Conservation (phyloP, 2,888 invertebrate genomes). For the Diadegma fenestrale region DNA sequence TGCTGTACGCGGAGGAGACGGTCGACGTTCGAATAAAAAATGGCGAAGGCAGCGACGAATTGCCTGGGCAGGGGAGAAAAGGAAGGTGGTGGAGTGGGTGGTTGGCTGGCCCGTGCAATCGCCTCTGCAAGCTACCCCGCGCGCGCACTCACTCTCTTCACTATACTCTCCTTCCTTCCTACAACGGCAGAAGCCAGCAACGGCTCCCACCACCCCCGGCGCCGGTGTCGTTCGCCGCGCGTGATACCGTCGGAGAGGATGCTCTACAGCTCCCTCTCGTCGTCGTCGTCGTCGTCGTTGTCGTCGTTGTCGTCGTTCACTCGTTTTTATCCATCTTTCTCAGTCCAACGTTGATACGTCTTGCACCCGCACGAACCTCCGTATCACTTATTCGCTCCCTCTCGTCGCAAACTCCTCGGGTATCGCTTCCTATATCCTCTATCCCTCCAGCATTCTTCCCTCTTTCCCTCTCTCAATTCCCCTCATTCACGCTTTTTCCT, state of each 20-base stretch:
- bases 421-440: constrained; percentile 46
- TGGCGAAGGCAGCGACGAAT: constrained; percentile 77
- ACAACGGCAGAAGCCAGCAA: constrained; percentile 48
- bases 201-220: constrained; percentile 65
- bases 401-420: constrained; percentile 40
- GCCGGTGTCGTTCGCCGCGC: constrained; percentile 69
- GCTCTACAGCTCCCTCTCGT: constrained; percentile 67
- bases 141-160: constrained; percentile 70
- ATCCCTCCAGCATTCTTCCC: constrained; percentile 70
- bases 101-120: constrained; percentile 69
- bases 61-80: constrained; percentile 70
- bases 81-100: constrained; percentile 62
- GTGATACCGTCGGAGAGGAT: constrained; percentile 67
- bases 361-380: constrained; percentile 49
- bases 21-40: constrained; percentile 72
- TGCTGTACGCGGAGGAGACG: constrained; percentile 44
- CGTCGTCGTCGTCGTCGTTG: constrained; percentile 56
- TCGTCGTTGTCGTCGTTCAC: constrained; percentile 54
- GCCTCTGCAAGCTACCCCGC: constrained; percentile 67
- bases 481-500: constrained; percentile 80
- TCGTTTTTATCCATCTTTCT: constrained; percentile 55
- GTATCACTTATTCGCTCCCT: constrained; percentile 55
- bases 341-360: constrained; percentile 40
- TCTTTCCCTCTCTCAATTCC: constrained; percentile 67
- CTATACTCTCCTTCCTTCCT: constrained; percentile 60